phyloP scores from a whole-genome alignment of 2,888 invertebrate species.

The Nephrotoma flavescens region DNA sequence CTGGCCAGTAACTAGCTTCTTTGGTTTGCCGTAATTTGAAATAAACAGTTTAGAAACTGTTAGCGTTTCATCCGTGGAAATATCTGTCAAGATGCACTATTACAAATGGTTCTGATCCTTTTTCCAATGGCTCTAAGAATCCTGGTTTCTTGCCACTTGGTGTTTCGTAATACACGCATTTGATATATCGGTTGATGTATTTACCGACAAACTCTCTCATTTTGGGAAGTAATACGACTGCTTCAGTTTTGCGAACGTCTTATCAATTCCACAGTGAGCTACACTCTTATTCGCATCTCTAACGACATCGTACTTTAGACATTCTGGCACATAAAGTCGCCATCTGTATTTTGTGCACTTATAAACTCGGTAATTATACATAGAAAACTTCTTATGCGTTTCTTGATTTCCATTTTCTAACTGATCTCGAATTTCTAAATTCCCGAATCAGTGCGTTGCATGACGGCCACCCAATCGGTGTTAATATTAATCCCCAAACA shows the following conservation, averaged over 20 bases:
- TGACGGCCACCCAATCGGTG: no score
- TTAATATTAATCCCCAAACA: no score
- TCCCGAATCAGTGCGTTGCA: no score
- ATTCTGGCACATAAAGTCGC: not conserved
- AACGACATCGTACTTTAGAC: not conserved
- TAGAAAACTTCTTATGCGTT: no score
- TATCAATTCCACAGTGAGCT: not conserved
- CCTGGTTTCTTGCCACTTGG: no score
- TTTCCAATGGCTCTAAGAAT: no score
- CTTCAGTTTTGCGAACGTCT: not conserved
- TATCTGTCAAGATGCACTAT: no score
- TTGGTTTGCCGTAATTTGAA: not conserved
- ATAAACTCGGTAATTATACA: no score
- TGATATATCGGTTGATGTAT: not conserved
- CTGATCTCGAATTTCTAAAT: no score
- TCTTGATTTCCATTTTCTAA: no score
- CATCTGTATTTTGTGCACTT: not conserved
- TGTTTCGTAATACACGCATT: no score
- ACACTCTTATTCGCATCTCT: not conserved
- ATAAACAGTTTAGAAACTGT: not conserved
- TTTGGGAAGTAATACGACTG: not conserved
- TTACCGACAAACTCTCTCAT: not conserved
- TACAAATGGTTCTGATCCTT: no score
- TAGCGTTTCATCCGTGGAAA: not conserved
- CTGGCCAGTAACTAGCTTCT: not conserved